These are phyloP conservation scores for Mesocricetus auratus DNA, from an alignment of 2,113 vertebrate genomes.

Conservation along the genomic window DNA sequence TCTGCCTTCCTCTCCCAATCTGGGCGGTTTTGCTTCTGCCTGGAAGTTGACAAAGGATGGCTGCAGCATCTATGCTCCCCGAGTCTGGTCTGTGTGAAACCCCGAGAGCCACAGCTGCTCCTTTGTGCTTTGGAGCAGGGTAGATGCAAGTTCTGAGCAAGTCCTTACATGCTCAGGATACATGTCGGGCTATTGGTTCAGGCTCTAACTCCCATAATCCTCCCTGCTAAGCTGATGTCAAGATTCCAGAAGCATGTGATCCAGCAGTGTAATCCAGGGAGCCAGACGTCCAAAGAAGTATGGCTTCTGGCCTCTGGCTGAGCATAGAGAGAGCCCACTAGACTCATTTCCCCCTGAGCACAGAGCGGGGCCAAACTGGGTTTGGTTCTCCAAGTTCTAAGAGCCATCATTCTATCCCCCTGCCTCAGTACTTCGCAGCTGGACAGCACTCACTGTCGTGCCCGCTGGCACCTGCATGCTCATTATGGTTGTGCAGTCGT, in stretches of 20 bases:
- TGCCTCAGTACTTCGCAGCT: not conserved
- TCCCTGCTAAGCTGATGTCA: not conserved
- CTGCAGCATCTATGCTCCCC: not conserved
- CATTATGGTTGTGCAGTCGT: not conserved
- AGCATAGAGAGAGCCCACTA: not conserved
- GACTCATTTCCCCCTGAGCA: not conserved
- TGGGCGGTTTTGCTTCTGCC: not conserved
- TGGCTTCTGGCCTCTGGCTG: too few species aligned
- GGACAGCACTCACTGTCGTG: accelerated
- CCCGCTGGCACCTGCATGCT: not conserved
- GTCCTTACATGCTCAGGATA: not conserved
- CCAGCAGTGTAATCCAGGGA: not conserved
- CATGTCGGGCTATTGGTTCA: not conserved
- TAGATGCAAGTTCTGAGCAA: not conserved
- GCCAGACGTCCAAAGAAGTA: not conserved
- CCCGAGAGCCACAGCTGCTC: not conserved
- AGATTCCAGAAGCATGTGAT: not conserved
- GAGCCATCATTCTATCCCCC: not conserved
- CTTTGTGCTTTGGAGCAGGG: not conserved
- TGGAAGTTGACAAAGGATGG: not conserved
- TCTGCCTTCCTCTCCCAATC: not conserved
- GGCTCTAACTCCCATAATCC: not conserved
- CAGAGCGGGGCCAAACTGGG: not conserved
- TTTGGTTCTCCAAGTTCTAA: too few species aligned
- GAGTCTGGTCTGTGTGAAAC: not conserved